Conservation (phyloP, 2,888 invertebrate species). For the Pelosia muscerda region DNA sequence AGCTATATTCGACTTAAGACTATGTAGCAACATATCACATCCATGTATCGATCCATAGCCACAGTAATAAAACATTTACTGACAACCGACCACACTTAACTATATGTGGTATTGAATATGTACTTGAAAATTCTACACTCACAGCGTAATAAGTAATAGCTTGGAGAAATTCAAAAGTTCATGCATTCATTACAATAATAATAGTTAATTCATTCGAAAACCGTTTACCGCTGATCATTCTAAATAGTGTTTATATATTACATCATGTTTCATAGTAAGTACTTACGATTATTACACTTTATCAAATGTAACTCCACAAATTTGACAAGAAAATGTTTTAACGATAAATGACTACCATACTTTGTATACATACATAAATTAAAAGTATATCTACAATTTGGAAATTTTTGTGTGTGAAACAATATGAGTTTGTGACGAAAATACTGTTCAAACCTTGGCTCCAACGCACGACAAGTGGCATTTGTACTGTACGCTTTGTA, state of each 20-base stretch:
- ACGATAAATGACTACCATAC: constrained; percentile 16
- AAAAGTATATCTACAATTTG: constrained; percentile 35
- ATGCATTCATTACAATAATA: constrained; percentile 44
- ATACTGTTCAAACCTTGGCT: constrained; percentile 13
- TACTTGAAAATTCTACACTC: constrained; percentile 58
- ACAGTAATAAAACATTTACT: constrained; percentile 58
- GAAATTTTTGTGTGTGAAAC: constrained; percentile 16
- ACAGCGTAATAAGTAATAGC: constrained; percentile 42
- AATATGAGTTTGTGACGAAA: constrained; percentile 23
- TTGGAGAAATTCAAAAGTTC: constrained; percentile 50
- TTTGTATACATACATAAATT: constrained; percentile 18
- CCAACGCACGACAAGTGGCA: background rate
- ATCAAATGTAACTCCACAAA: constrained; percentile 24
- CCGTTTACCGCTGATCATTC: constrained; percentile 36
- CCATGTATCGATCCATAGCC: constrained; percentile 78
- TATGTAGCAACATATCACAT: constrained; percentile 84
- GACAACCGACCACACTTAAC: constrained; percentile 48
- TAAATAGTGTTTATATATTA: constrained; percentile 39
- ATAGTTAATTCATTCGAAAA: constrained; percentile 50
- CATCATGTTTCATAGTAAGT: constrained; percentile 49
- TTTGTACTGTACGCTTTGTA: constrained; percentile 4
- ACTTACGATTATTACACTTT: constrained; percentile 41
- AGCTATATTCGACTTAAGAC: constrained; percentile 74
- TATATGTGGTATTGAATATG: constrained; percentile 49
- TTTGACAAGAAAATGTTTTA: constrained; percentile 18